phyloP scores from a whole-genome alignment of 2,113 vertebrate species.

The Alethe castanea region DNA sequence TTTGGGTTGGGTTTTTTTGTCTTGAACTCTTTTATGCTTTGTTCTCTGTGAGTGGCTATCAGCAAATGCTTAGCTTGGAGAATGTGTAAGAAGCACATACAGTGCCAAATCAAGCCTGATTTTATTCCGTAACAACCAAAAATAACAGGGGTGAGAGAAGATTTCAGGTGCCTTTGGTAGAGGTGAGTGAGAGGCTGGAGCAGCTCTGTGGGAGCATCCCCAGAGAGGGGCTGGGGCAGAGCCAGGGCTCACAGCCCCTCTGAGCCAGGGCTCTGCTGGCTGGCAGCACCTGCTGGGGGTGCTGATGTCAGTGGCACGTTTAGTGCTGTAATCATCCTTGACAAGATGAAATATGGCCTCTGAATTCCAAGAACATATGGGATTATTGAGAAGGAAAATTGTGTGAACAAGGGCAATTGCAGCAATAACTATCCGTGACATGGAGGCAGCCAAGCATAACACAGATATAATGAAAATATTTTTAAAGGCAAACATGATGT shows the following conservation, averaged over 20 bases:
- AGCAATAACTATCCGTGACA: slow-evolving; percentile 47
- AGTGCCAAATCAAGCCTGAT: not conserved
- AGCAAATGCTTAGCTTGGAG: not conserved
- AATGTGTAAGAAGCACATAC: not conserved
- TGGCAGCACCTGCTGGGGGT: not conserved
- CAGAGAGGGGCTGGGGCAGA: not conserved
- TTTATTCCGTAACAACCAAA: not conserved
- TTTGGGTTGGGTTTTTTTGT: not conserved
- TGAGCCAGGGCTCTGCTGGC: too few species aligned
- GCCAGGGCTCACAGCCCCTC: too few species aligned
- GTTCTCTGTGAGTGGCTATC: not conserved
- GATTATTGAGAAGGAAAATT: slow-evolving; percentile 64
- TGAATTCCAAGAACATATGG: slow-evolving; percentile 42
- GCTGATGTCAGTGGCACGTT: not conserved
- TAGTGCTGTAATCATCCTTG: slow-evolving; percentile 5
- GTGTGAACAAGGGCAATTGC: slow-evolving; percentile 60
- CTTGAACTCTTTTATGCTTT: not conserved
- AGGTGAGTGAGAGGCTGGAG: not conserved
- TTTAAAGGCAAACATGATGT: slow-evolving; percentile 51
- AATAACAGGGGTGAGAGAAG: not conserved
- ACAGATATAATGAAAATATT: slow-evolving; percentile 47
- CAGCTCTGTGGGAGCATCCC: not conserved
- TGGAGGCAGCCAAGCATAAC: slow-evolving; percentile 15
- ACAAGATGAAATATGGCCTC: slow-evolving; percentile 53
- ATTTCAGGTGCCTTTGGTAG: accelerated